A percentile compares a stretch with the other conserved stretches of the same genome.
Evolutionary conservation across 2,797 vertebrate genomes (phyloP).

Genomic region (Pachyuromys duprasi): DNA sequence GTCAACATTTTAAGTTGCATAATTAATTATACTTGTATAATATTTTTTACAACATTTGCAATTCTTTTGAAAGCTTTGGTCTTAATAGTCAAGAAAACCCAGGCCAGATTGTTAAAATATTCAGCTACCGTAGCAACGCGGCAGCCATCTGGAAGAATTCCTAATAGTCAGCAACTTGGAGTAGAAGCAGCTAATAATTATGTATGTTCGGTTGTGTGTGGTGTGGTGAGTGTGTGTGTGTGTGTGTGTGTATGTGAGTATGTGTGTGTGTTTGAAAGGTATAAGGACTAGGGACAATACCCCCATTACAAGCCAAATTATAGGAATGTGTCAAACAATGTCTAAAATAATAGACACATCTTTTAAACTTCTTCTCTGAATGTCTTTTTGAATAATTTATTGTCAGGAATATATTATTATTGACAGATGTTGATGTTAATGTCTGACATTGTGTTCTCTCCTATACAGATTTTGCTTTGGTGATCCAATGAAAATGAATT

Average conservation of each 20-base stretch:
- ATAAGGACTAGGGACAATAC: background rate
- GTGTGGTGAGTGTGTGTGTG: background rate
- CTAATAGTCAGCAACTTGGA: constrained; percentile 86
- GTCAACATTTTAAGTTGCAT: constrained; percentile 76
- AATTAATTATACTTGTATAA: constrained; percentile 81
- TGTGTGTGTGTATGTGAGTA: background rate
- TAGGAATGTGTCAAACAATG: background rate
- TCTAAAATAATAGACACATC: background rate
- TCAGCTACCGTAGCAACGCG: constrained; percentile 82
- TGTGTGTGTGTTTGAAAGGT: background rate
- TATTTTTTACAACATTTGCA: constrained; percentile 82
- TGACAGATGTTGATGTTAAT: constrained; percentile 49
- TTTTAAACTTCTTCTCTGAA: background rate
- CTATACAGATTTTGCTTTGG: background rate
- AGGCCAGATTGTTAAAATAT: constrained; percentile 89
- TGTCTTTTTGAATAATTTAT: constrained; percentile 27
- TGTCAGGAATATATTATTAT: background rate
- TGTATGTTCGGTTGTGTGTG: constrained; percentile 54
- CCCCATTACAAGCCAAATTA: background rate
- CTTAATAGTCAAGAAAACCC: constrained; percentile 76
- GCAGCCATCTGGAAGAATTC: constrained; percentile 87
- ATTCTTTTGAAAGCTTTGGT: constrained; percentile 81
- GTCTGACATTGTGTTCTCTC: background rate
- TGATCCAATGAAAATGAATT: background rate
- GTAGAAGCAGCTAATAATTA: constrained; percentile 71